Evolutionary conservation across 1,140 invertebrate genomes (phyloP).

Genomic region (Lasioglossum albipes): DNA sequence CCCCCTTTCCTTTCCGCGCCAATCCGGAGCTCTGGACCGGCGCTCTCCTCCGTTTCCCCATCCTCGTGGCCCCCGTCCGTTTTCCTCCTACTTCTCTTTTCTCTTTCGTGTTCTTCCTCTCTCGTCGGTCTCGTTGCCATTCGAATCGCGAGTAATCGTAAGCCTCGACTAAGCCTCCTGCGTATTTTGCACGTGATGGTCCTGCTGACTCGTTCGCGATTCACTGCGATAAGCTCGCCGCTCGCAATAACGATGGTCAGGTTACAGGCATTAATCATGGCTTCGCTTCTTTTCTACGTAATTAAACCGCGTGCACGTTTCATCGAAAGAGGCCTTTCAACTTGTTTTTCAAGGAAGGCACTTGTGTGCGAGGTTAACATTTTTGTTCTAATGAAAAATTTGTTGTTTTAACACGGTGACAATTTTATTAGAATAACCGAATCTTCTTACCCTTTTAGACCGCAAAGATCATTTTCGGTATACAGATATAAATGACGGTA

Average conservation of each 20-base stretch:
- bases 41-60: slow-evolving; percentile 25
- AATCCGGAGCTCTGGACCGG: slow-evolving; percentile 54
- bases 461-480: too few species aligned
- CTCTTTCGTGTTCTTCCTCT: slow-evolving; percentile 42
- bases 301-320: neutral
- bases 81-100: slow-evolving; percentile 43
- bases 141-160: slow-evolving; percentile 66
- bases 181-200: slow-evolving; percentile 63
- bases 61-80: neutral
- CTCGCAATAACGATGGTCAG: slow-evolving; percentile 14
- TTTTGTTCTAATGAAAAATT: too few species aligned
- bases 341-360: too few species aligned
- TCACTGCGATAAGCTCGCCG: slow-evolving; percentile 11
- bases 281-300: neutral
- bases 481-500: too few species aligned
- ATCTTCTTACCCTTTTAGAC: too few species aligned
- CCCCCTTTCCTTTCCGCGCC: slow-evolving; percentile 54
- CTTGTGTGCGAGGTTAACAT: too few species aligned
- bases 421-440: too few species aligned
- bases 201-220: slow-evolving; percentile 29
- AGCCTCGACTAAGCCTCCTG: slow-evolving; percentile 58
- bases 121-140: slow-evolving; percentile 60
- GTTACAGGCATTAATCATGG: slow-evolving; percentile 20
- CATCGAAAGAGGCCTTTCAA: too few species aligned
- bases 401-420: too few species aligned